Percentiles rank a stretch among this genome's conserved stretches.
phyloP scores from a whole-genome alignment of 2,888 invertebrate genomes.

The Helicoverpa assulta region DNA sequence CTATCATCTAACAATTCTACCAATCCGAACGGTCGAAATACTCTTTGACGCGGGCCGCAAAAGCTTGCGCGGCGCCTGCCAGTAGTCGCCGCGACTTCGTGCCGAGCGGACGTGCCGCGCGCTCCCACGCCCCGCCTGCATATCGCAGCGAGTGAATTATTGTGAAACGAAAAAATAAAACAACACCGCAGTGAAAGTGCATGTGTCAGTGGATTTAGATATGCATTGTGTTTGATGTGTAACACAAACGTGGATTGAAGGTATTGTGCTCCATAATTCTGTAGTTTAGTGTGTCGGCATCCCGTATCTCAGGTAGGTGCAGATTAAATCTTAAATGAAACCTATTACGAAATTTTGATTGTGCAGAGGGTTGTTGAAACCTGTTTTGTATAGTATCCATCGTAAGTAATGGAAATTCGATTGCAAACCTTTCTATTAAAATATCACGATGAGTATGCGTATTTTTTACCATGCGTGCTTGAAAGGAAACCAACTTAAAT shows the following conservation, averaged over 20 bases:
- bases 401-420: constrained; percentile 59
- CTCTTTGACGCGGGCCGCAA: constrained; percentile 79
- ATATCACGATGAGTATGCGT: constrained; percentile 66
- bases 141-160: constrained; percentile 75
- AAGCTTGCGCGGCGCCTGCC: constrained; percentile 82
- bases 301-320: constrained; percentile 66
- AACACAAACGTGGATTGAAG: constrained; percentile 69
- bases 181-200: constrained; percentile 73
- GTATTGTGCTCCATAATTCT: constrained; percentile 60
- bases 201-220: constrained; percentile 75
- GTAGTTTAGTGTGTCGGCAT: constrained; percentile 62
- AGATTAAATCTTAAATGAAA: constrained; percentile 57
- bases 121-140: constrained; percentile 53
- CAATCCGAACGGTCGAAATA: constrained; percentile 71
- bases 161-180: constrained; percentile 77
- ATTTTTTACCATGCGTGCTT: constrained; percentile 62
- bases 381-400: constrained; percentile 44
- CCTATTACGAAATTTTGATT: constrained; percentile 49
- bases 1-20: constrained; percentile 76
- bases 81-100: constrained; percentile 79
- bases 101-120: constrained; percentile 73
- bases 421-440: constrained; percentile 60
- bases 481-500: constrained; percentile 69
- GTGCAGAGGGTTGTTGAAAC: constrained; percentile 40
- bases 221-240: constrained; percentile 77